Evolutionary conservation across 2,113 vertebrate species (phyloP), one percentile per base, ranked within the genome.

Genomic region (Nibea coibor): DNA sequence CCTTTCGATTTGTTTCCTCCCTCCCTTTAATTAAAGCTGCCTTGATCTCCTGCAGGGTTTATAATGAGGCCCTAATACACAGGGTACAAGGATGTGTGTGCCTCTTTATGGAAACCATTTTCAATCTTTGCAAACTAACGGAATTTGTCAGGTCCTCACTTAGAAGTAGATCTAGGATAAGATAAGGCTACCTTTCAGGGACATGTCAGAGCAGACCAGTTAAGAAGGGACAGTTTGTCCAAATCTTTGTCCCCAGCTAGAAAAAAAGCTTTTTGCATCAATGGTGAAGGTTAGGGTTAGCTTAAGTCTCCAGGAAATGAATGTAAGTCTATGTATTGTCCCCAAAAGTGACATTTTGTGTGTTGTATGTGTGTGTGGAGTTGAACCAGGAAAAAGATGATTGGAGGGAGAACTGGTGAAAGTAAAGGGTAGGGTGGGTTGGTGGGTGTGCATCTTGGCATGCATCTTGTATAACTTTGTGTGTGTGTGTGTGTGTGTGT

Each of bases 391-490:
- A 48, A 48, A 9, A n/a, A 8, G n/a, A 35, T 62, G 5, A 48
- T 17, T 48, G 47, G 47, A 16, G 15, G 47, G 16, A 17, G 15
- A 48, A 24, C 5, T 39, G 35, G 7, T 39, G 35, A 39, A 8
- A 39, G 35, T 39, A 39, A 39, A 39, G 35, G 35, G 31, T 35
- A 1, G 31, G 31, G 1, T 35, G 31, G 31, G 35, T 8, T 39
- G 8, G 35, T 39, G 35, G 35, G 43, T 35, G 22, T 12, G 47
- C 10, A 66, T 84, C 54, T 76, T 80, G 84, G 56, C 65, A 74
- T 82, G 35, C 26, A 54, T 87, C 76, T 89, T 90, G 79, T 87
- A 72, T 83, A 89, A 89, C 74, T 83, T 81, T 35, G 31, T 35
- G 31, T 35, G 31, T 35, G 31, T 35, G 31, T 35, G 31, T 35